phyloP scores from a whole-genome alignment of 1,140 invertebrate genomes.

The Drosophila willistoni region DNA sequence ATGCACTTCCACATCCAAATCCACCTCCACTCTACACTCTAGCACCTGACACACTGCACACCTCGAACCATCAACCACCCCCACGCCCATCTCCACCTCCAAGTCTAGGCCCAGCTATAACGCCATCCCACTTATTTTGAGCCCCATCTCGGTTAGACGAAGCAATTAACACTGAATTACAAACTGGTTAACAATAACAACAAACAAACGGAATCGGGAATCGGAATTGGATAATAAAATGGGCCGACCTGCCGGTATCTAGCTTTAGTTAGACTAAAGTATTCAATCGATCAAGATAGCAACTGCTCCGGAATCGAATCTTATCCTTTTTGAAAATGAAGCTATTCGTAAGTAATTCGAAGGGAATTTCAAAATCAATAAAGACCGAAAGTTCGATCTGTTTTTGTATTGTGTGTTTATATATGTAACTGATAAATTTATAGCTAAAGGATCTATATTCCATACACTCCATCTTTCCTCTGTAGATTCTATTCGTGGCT shows the following conservation, averaged over 20 bases:
- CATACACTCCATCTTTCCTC: background rate
- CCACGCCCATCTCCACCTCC: background rate
- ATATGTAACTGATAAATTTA: no score
- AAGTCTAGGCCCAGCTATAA: background rate
- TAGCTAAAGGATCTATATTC: no score
- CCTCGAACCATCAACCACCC: no score
- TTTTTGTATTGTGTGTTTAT: no score
- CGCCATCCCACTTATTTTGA: background rate
- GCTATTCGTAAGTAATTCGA: constrained; percentile 52
- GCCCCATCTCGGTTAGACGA: background rate
- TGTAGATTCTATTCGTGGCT: constrained; percentile 56
- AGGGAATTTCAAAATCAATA: background rate
- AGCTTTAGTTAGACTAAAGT: constrained; percentile 44
- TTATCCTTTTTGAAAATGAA: constrained; percentile 35
- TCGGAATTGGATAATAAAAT: constrained; percentile 51
- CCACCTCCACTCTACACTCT: background rate
- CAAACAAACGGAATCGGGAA: constrained; percentile 28
- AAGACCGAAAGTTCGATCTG: background rate
- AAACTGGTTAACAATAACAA: constrained; percentile 68
- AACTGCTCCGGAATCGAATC: background rate
- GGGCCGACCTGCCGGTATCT: constrained; percentile 8
- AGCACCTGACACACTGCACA: no score
- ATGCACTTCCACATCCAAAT: background rate
- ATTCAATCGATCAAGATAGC: constrained; percentile 41
- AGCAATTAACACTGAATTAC: constrained; percentile 73